These are phyloP conservation scores for Tipula helvola DNA, from an alignment of 2,888 invertebrate species.

Conservation along the genomic window DNA sequence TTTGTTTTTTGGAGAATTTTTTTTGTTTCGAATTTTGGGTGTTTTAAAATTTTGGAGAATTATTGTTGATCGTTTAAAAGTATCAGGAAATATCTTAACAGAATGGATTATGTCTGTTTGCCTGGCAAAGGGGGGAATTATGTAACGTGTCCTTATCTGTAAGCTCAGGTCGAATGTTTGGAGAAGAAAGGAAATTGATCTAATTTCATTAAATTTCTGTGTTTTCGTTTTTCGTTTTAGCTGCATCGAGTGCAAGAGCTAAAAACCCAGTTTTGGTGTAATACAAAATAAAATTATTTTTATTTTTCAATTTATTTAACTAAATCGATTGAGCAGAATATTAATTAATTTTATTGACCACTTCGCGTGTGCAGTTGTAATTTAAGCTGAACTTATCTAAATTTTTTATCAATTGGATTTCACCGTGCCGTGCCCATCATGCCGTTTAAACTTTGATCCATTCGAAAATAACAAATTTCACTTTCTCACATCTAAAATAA, in stretches of 20 bases:
- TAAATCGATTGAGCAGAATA: not conserved
- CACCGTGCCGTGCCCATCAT: not conserved
- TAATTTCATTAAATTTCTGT: not conserved
- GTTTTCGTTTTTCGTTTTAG: not conserved
- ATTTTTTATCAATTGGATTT: not conserved
- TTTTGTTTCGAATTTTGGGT: too few relatives aligned
- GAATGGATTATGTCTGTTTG: too few relatives aligned
- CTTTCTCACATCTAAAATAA: not conserved
- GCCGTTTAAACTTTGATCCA: not conserved
- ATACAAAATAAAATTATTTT: not conserved
- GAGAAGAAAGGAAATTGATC: too few relatives aligned
- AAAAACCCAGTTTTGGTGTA: not conserved
- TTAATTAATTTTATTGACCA: not conserved
- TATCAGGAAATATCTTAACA: too few relatives aligned
- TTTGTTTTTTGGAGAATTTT: not conserved
- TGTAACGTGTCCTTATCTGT: too few relatives aligned
- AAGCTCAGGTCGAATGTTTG: too few relatives aligned
- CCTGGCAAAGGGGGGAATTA: too few relatives aligned
- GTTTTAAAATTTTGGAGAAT: not conserved
- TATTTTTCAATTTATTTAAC: not conserved
- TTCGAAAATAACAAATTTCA: not conserved
- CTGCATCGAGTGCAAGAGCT: not conserved
- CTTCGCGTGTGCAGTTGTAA: not conserved
- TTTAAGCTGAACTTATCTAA: not conserved
- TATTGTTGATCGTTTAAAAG: too few relatives aligned